Percentiles rank a stretch among this genome's conserved stretches.
Evolutionary conservation across 1,140 invertebrate species (phyloP).

Genomic region (Agrypnia vestita): DNA sequence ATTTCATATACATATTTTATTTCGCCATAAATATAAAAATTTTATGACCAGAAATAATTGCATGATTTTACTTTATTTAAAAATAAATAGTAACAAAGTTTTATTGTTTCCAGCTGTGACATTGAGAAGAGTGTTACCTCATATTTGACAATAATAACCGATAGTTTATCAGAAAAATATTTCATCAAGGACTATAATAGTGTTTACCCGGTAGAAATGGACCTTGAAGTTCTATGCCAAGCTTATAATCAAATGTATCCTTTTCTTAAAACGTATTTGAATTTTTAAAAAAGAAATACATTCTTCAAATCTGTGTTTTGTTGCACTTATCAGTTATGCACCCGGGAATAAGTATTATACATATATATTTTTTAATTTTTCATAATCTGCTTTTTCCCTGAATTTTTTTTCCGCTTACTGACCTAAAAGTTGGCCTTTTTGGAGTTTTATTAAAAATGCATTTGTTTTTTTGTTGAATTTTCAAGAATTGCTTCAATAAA

Average conservation of each 20-base stretch:
- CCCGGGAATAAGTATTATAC: too few relatives aligned
- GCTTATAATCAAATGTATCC: slow-evolving; percentile 79
- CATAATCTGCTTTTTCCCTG: too few relatives aligned
- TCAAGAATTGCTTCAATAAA: too few relatives aligned
- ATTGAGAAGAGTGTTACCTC: slow-evolving; percentile 72
- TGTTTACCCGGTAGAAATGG: slow-evolving; percentile 76
- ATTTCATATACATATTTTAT: not conserved
- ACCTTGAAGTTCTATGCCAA: slow-evolving; percentile 75
- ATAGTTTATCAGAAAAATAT: slow-evolving; percentile 77
- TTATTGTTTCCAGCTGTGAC: slow-evolving; percentile 68
- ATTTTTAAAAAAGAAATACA: too few relatives aligned
- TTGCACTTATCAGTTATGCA: too few relatives aligned
- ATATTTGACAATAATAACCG: slow-evolving; percentile 77
- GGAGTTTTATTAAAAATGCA: too few relatives aligned
- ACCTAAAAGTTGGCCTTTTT: too few relatives aligned
- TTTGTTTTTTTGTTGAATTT: too few relatives aligned
- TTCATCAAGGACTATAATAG: slow-evolving; percentile 82
- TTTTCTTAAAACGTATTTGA: slow-evolving; percentile 5
- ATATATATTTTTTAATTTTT: too few relatives aligned
- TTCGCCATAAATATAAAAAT: not conserved
- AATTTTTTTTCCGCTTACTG: too few relatives aligned
- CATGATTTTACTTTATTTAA: not conserved
- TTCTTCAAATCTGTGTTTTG: too few relatives aligned
- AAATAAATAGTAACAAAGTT: slow-evolving; percentile 8
- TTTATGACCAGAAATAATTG: not conserved